Evolutionary conservation across 2,888 invertebrate genomes (phyloP).

Genomic region (Coecobrya sp.): DNA sequence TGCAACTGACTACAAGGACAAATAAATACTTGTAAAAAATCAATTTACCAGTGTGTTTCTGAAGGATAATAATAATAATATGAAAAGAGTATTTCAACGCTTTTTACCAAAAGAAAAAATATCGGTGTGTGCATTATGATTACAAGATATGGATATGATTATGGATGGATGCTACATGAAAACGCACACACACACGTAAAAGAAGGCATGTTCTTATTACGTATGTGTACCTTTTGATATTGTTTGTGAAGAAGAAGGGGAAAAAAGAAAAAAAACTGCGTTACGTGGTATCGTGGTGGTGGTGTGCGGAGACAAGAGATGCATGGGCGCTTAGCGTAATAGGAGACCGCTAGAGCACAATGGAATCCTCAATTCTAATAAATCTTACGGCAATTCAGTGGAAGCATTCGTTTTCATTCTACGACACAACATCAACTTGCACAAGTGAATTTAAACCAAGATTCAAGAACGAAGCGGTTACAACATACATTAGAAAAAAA

Average conservation of each 20-base stretch:
- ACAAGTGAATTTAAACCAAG: constrained; percentile 69
- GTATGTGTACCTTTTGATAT: neutral
- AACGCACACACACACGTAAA: neutral
- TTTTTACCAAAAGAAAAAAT: neutral
- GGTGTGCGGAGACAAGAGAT: constrained; percentile 39
- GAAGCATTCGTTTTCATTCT: constrained; percentile 62
- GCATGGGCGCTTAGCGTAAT: constrained; percentile 68
- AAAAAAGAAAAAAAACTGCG: constrained; percentile 35
- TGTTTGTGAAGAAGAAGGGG: constrained; percentile 22
- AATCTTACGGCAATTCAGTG: constrained; percentile 72
- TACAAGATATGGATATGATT: constrained; percentile 20
- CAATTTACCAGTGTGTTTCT: constrained; percentile 37
- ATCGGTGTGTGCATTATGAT: constrained; percentile 16
- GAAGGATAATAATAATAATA: neutral
- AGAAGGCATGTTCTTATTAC: constrained; percentile 20
- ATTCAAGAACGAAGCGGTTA: constrained; percentile 25
- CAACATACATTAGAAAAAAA: constrained; percentile 12
- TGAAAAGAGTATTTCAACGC: neutral
- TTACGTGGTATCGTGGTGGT: constrained; percentile 20
- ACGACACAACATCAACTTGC: constrained; percentile 55
- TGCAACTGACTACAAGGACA: constrained; percentile 17
- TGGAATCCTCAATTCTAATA: constrained; percentile 77
- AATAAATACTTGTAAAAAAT: constrained; percentile 35
- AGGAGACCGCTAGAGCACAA: constrained; percentile 61
- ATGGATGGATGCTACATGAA: constrained; percentile 2